Evolutionary conservation across 2,797 vertebrate species (phyloP).

Genomic region (Chelonia mydas): DNA sequence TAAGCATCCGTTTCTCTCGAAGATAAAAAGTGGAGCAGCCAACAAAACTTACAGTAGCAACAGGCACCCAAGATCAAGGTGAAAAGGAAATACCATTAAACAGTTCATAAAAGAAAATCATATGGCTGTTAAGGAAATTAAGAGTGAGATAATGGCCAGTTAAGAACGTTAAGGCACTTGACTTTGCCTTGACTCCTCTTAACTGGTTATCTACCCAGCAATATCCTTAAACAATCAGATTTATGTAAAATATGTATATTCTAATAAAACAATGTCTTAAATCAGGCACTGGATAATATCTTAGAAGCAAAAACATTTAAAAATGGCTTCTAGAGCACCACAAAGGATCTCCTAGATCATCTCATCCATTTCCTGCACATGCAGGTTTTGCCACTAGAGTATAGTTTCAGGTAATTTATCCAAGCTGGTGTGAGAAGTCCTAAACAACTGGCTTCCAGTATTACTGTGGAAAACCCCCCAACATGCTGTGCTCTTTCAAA

Average conservation of each 20-base stretch:
- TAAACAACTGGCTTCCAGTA: accelerated
- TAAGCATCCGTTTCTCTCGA: not conserved
- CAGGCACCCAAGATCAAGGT: not conserved
- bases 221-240: not conserved
- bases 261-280: not conserved
- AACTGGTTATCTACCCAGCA: not conserved
- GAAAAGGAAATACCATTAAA: not conserved
- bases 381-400: accelerated
- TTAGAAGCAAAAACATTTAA: not conserved
- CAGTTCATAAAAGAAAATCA: not conserved
- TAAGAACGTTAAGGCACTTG: not conserved
- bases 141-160: not conserved
- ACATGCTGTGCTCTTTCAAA: not conserved
- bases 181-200: not conserved
- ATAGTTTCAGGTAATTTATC: accelerated
- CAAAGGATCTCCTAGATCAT: not conserved
- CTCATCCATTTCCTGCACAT: not conserved
- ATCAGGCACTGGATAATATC: not conserved
- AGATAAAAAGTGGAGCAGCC: not conserved
- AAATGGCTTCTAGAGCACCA: accelerated
- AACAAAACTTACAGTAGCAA: not conserved
- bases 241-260: not conserved
- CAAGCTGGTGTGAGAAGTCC: not conserved
- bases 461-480: accelerated
- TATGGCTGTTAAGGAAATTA: not conserved